These are phyloP conservation scores for Trochalopteron elliotii DNA, from an alignment of 2,113 vertebrate species.

Conservation along the genomic window DNA sequence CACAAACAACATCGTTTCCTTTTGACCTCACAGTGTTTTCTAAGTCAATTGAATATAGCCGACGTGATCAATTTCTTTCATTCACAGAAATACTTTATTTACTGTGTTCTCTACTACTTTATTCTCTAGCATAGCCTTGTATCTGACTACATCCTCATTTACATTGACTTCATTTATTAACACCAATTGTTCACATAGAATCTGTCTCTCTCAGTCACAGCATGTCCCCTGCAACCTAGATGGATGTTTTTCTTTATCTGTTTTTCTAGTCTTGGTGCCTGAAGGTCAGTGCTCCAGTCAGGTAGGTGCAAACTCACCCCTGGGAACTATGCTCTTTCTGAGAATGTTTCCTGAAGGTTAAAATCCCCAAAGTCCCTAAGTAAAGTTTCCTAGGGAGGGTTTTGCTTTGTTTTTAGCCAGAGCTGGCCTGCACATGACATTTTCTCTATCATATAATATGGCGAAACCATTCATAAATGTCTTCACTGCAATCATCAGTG, in stretches of 20 bases:
- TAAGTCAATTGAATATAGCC: background rate
- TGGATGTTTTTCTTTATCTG: background rate
- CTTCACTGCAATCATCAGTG: background rate
- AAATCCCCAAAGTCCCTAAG: background rate
- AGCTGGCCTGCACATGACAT: background rate
- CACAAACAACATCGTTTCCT: background rate
- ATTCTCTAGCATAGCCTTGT: background rate
- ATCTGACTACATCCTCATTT: background rate
- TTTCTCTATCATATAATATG: background rate
- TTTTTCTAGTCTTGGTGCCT: background rate
- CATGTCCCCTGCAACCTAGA: background rate
- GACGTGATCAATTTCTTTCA: background rate
- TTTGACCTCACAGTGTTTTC: background rate
- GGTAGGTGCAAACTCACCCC: background rate
- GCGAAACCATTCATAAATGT: fast-evolving
- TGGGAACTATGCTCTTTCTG: background rate
- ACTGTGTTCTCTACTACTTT: background rate
- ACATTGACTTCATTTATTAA: background rate
- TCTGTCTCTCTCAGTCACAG: background rate
- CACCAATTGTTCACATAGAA: background rate
- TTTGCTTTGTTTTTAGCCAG: background rate
- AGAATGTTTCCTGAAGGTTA: background rate
- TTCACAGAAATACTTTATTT: background rate
- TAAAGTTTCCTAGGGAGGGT: background rate
- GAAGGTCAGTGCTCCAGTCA: background rate